Conservation (phyloP, 1,140 invertebrate species). For the Subanguina moxae region DNA sequence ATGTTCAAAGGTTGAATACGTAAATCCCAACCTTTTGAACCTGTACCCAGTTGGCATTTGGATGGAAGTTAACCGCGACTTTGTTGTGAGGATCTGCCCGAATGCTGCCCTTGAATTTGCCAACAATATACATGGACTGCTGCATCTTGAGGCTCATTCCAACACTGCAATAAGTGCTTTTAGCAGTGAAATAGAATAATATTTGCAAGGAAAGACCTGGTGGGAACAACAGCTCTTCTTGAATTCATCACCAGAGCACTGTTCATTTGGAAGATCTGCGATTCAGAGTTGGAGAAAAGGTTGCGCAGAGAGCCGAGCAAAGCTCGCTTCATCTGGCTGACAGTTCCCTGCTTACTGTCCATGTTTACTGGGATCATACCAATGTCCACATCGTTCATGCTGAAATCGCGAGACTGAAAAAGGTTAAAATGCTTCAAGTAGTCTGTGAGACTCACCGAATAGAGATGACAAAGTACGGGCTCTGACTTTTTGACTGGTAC, state of each 20-base stretch:
- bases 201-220: constrained; percentile 9
- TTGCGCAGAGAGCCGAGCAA: neutral
- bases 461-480: too few species aligned
- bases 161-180: constrained; percentile 1
- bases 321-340: constrained; percentile 2
- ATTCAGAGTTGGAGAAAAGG: neutral
- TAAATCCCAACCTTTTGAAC: constrained; percentile 20
- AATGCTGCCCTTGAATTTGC: constrained; percentile 36
- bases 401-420: too few species aligned
- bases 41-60: constrained; percentile 27
- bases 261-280: neutral
- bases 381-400: neutral
- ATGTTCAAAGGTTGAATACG: too few species aligned
- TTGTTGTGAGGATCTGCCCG: constrained; percentile 25
- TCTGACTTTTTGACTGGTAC: neutral
- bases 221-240: constrained; percentile 35
- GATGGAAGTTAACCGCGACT: constrained; percentile 13
- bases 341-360: neutral
- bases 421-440: too few species aligned
- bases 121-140: constrained; percentile 35
- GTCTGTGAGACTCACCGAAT: too few species aligned
- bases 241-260: constrained; percentile 40
- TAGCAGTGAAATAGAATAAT: neutral
- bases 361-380: constrained; percentile 8
- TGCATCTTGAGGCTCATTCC: constrained; percentile 44